These are phyloP conservation scores for Helicoverpa armigera DNA, from an alignment of 1,140 invertebrate genomes.

Conservation along the genomic window DNA sequence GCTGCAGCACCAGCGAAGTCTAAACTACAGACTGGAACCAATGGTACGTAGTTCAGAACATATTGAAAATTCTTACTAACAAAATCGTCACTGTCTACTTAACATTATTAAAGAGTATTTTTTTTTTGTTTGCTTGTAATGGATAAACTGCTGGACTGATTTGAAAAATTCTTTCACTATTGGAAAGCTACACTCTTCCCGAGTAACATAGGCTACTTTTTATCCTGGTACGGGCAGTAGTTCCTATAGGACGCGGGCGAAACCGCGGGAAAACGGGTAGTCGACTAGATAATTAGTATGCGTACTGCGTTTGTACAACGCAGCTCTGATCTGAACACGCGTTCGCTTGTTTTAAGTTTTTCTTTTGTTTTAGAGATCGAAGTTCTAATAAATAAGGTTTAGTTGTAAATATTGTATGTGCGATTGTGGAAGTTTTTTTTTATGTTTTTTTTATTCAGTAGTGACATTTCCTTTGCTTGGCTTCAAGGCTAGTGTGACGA, in stretches of 20 bases:
- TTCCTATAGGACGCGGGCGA: too few species aligned
- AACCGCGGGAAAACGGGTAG: too few species aligned
- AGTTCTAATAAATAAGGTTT: slow-evolving; percentile 8
- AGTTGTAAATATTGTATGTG: slow-evolving; percentile 5
- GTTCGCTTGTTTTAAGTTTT: slow-evolving; percentile 12
- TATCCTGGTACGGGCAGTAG: background rate
- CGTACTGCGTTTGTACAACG: background rate
- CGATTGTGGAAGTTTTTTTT: background rate
- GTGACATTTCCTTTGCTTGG: slow-evolving; percentile 5
- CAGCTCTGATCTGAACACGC: background rate
- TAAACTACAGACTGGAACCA: slow-evolving; percentile 51
- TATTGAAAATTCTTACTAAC: slow-evolving; percentile 15
- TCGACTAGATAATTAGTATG: background rate
- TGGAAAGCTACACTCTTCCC: too few species aligned
- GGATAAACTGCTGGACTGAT: too few species aligned
- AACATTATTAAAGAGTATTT: too few species aligned
- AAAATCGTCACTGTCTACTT: background rate
- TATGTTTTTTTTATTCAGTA: background rate
- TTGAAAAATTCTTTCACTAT: too few species aligned
- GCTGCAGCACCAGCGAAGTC: slow-evolving; percentile 48
- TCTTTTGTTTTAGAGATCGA: slow-evolving; percentile 19
- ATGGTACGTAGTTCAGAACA: slow-evolving; percentile 46
- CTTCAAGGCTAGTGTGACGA: slow-evolving; percentile 2
- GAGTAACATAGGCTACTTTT: background rate
- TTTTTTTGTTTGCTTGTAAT: too few species aligned